phyloP scores from a whole-genome alignment of 2,113 vertebrate species.

The Ceuthmochares aereus region DNA sequence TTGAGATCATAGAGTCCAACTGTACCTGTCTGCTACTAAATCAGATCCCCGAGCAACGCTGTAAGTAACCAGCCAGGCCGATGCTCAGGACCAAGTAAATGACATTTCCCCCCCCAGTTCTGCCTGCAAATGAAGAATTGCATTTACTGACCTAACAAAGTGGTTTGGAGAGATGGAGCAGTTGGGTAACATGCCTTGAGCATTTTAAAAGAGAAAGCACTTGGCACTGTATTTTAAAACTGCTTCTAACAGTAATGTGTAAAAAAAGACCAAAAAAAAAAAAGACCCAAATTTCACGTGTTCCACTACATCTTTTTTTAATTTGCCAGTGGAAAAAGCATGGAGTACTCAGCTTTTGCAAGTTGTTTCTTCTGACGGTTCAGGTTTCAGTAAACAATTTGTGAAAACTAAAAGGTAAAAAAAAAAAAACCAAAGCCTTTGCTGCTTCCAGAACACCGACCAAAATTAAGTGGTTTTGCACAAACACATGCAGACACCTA shows the following conservation, averaged over 20 bases:
- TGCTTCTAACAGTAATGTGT: slow-evolving; percentile 9
- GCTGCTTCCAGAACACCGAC: slow-evolving; percentile 13
- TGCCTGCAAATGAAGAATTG: background rate
- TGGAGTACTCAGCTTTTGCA: slow-evolving; percentile 27
- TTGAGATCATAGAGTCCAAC: too few species aligned
- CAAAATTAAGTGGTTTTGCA: slow-evolving; percentile 22
- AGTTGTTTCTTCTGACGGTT: background rate
- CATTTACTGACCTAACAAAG: background rate
- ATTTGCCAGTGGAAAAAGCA: slow-evolving; percentile 64
- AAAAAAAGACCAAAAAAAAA: background rate
- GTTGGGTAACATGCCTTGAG: background rate
- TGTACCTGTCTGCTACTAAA: too few species aligned
- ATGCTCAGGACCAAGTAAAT: background rate
- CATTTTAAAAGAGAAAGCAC: slow-evolving; percentile 55
- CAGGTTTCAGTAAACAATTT: slow-evolving; percentile 20
- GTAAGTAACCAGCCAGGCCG: background rate
- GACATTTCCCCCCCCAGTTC: background rate
- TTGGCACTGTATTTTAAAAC: background rate
- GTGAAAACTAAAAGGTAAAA: slow-evolving; percentile 38
- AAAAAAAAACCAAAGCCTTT: background rate
- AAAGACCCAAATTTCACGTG: slow-evolving; percentile 35
- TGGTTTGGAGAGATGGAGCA: background rate
- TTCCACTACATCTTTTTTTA: slow-evolving; percentile 19
- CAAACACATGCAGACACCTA: background rate
- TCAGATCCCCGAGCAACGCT: background rate